A percentile compares a stretch with the other conserved stretches of the same genome.
phyloP scores from a whole-genome alignment of 2,888 invertebrate species.

The Teleogryllus oceanicus region DNA sequence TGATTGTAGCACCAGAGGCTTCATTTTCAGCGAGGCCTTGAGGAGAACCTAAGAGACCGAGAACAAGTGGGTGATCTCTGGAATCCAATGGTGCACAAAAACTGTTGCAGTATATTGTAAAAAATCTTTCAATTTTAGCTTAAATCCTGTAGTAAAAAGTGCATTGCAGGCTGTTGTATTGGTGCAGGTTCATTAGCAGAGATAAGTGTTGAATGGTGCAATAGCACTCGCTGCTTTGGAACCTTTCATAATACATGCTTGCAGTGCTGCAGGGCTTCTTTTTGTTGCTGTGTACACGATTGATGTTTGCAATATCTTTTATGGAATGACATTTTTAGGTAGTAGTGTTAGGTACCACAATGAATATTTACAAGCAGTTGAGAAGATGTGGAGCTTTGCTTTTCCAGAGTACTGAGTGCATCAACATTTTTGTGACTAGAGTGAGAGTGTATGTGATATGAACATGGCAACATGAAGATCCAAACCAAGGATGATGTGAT shows the following conservation, averaged over 20 bases:
- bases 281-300: constrained; percentile 26
- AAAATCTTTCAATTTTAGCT: constrained; percentile 25
- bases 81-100: constrained; percentile 31
- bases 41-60: background rate
- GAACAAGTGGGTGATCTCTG: constrained; percentile 21
- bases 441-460: constrained; percentile 26
- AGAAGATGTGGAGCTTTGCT: constrained; percentile 21
- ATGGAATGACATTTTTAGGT: constrained; percentile 28
- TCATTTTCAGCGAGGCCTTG: background rate
- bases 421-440: constrained; percentile 5
- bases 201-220: background rate
- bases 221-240: background rate
- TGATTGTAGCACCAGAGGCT: constrained; percentile 18
- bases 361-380: constrained; percentile 20
- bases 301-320: constrained; percentile 30
- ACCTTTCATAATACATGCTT: constrained; percentile 3
- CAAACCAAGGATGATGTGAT: background rate
- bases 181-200: constrained; percentile 27
- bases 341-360: constrained; percentile 4
- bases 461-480: background rate
- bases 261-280: constrained; percentile 22
- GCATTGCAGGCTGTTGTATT: constrained; percentile 20
- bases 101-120: constrained; percentile 26
- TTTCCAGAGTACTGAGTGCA: constrained; percentile 4
- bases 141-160: background rate